Conservation (phyloP, 2,888 invertebrate genomes). For the Trisateles emortualis region DNA sequence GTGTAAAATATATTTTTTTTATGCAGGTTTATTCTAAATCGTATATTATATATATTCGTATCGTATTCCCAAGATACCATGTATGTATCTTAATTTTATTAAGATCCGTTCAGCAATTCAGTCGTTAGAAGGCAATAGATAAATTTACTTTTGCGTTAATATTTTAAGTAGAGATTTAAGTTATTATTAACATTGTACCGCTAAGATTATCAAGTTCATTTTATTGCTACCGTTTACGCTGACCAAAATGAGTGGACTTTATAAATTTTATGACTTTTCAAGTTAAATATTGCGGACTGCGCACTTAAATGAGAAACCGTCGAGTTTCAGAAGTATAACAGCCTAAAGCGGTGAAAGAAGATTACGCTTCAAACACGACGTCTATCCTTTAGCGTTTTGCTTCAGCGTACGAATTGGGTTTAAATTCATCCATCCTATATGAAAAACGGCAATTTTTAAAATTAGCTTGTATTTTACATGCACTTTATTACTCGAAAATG, state of each 20-base stretch:
- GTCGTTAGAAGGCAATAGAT: too few species aligned
- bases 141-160: too few species aligned
- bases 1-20: too few species aligned
- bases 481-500: neutral
- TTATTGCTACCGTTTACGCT: conserved; percentile 16
- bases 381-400: conserved; percentile 54
- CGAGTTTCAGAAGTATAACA: conserved; percentile 44
- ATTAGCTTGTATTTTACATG: conserved; percentile 12
- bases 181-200: too few species aligned
- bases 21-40: too few species aligned
- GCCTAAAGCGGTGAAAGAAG: conserved; percentile 50
- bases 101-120: too few species aligned
- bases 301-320: conserved; percentile 21
- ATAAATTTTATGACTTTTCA: conserved; percentile 22
- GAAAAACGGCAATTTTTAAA: conserved; percentile 34
- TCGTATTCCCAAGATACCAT: too few species aligned
- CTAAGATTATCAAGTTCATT: conserved; percentile 18
- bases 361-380: conserved; percentile 55
- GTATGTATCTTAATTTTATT: too few species aligned
- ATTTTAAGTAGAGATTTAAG: too few species aligned
- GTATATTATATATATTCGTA: too few species aligned
- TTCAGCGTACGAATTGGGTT: conserved; percentile 59
- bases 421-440: conserved; percentile 53
- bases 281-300: conserved; percentile 17
- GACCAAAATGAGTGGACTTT: conserved; percentile 20